Evolutionary conservation across 2,888 invertebrate genomes (phyloP).

Genomic region (Drosophila paracracens): DNA sequence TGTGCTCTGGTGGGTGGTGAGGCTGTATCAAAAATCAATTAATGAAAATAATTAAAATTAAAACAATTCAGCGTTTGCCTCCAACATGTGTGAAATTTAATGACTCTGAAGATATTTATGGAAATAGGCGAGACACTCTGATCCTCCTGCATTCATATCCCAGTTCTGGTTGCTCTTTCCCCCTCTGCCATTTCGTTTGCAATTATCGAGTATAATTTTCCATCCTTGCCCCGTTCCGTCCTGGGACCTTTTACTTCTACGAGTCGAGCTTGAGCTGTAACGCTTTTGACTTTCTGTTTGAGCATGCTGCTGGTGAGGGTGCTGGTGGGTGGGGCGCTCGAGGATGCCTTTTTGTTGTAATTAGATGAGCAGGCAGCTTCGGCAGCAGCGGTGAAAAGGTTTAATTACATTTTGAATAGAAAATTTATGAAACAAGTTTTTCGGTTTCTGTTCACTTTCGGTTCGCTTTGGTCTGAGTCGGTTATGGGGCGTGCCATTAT

Average conservation of each 20-base stretch:
- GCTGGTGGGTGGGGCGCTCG: constrained; percentile 18
- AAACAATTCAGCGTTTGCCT: constrained; percentile 71
- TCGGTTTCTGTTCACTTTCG: constrained; percentile 56
- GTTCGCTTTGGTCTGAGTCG: constrained; percentile 30
- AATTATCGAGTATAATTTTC: constrained; percentile 75
- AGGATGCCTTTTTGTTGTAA: constrained; percentile 70
- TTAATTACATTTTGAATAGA: constrained; percentile 80
- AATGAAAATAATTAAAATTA: constrained; percentile 82
- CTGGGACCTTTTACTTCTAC: constrained; percentile 22
- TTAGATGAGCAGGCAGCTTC: constrained; percentile 71
- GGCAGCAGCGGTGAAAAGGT: constrained; percentile 66
- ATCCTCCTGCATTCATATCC: constrained; percentile 29
- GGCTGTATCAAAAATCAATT: constrained; percentile 81
- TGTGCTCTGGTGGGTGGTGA: neutral
- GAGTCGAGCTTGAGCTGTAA: constrained; percentile 32
- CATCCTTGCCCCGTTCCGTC: constrained; percentile 1
- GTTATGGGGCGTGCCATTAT: constrained; percentile 51
- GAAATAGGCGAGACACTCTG: constrained; percentile 52
- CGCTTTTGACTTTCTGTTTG: constrained; percentile 5
- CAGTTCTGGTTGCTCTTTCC: constrained; percentile 13
- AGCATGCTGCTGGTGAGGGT: neutral
- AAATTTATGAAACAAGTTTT: constrained; percentile 81
- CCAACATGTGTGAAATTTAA: constrained; percentile 82
- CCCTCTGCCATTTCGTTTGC: constrained; percentile 66
- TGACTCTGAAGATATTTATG: constrained; percentile 83